Conservation (phyloP, 1,140 invertebrate genomes). For the Drosophila cardini region DNA sequence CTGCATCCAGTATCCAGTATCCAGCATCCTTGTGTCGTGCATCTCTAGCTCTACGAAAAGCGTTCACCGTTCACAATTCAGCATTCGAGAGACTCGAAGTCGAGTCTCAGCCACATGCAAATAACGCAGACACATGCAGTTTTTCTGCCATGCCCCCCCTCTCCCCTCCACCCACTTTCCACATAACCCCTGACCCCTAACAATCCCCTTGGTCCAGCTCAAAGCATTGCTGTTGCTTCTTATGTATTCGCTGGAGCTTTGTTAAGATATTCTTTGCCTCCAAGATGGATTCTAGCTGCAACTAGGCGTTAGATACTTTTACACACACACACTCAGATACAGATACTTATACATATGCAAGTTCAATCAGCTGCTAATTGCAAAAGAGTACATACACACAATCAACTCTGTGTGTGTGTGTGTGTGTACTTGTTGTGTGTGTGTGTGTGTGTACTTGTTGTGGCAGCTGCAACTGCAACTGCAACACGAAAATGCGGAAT, state of each 20-base stretch:
- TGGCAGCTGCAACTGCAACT: constrained; percentile 34
- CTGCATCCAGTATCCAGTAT: constrained; percentile 3
- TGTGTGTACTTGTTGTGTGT: background rate
- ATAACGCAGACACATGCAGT: constrained; percentile 81
- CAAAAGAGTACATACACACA: constrained; percentile 41
- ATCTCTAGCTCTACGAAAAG: constrained; percentile 40
- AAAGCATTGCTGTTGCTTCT: constrained; percentile 41
- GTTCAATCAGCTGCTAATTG: constrained; percentile 82
- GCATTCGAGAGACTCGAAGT: too few relatives aligned
- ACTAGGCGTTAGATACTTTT: constrained; percentile 40
- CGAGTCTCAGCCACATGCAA: constrained; percentile 77
- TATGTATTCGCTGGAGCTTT: constrained; percentile 76
- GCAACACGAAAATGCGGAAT: constrained; percentile 11
- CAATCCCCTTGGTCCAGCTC: background rate
- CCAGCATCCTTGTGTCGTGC: constrained; percentile 38
- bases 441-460: constrained; percentile 1
- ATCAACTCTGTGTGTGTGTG: background rate
- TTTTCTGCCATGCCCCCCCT: constrained; percentile 54
- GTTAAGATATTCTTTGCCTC: constrained; percentile 80
- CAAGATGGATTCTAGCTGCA: constrained; percentile 66
- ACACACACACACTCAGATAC: background rate
- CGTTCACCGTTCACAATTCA: constrained; percentile 46
- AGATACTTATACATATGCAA: constrained; percentile 50
- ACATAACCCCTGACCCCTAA: background rate
- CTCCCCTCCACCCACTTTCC: background rate